Percentiles rank a stretch among this genome's conserved stretches.
Conservation (phyloP, 1,140 invertebrate genomes). For the Macrosteles quadrilineatus region DNA sequence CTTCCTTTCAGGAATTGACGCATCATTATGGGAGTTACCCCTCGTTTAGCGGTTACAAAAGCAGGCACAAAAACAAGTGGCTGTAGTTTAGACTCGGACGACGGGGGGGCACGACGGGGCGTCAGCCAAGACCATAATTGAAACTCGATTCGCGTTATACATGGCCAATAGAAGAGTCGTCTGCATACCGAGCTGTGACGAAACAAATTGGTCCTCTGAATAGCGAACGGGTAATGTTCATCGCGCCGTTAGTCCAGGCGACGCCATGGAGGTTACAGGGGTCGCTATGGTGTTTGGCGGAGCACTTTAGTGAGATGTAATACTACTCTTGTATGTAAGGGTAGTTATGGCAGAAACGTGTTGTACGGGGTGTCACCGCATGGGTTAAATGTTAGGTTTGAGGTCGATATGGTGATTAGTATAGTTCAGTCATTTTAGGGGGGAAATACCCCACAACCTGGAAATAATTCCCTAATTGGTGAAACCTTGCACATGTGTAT, state of each 20-base stretch:
- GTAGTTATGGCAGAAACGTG: too few species aligned
- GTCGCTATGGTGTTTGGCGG: too few species aligned
- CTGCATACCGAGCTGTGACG: conserved; percentile 14
- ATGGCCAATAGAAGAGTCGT: conserved; percentile 20
- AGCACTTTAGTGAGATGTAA: too few species aligned
- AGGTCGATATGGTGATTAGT: too few species aligned
- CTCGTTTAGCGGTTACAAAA: conserved; percentile 20
- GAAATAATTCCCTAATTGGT: too few species aligned
- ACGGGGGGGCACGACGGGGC: background rate
- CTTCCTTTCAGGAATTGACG: conserved; percentile 15
- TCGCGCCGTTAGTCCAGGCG: background rate
- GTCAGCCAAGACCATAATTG: background rate
- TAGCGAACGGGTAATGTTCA: conserved; percentile 15
- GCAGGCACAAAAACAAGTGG: conserved; percentile 21
- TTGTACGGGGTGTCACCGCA: too few species aligned
- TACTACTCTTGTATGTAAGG: too few species aligned
- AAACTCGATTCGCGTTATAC: conserved; percentile 20
- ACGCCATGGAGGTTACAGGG: background rate
- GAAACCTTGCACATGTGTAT: too few species aligned
- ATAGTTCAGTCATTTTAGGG: too few species aligned
- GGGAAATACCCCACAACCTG: too few species aligned
- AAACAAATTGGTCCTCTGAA: conserved; percentile 20
- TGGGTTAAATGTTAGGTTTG: too few species aligned
- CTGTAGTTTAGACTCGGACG: background rate
- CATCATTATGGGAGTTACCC: conserved; percentile 23